Evolutionary conservation across 2,797 vertebrate species (phyloP).

Genomic region (Melopsittacus undulatus): DNA sequence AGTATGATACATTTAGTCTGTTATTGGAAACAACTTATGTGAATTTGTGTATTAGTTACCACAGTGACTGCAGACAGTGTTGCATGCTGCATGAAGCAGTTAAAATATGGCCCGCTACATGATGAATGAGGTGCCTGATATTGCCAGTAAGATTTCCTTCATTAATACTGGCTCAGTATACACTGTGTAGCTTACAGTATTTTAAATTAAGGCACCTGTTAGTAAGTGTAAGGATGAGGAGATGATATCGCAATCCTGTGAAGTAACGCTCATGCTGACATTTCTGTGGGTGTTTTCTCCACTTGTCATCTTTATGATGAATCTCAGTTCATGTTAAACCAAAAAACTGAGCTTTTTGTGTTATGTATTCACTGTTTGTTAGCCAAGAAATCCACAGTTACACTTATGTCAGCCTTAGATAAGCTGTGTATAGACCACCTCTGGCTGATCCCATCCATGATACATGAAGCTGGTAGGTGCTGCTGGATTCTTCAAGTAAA

Average conservation of each 20-base stretch:
- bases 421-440: not conserved
- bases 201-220: slow-evolving; percentile 56
- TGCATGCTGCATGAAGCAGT: not conserved
- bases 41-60: slow-evolving; percentile 43
- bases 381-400: slow-evolving; percentile 21
- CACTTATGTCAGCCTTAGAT: slow-evolving; percentile 7
- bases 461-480: not conserved
- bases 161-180: slow-evolving; percentile 21
- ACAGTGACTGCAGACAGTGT: not conserved
- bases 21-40: slow-evolving; percentile 40
- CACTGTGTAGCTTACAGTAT: not conserved
- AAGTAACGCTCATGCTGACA: slow-evolving; percentile 18
- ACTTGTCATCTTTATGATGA: slow-evolving; percentile 14
- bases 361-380: not conserved
- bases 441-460: not conserved
- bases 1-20: slow-evolving; percentile 31
- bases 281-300: slow-evolving; percentile 41
- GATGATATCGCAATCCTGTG: slow-evolving; percentile 26
- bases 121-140: not conserved
- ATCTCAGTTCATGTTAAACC: not conserved
- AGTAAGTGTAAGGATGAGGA: slow-evolving; percentile 44
- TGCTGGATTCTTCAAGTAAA: not conserved
- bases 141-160: slow-evolving; percentile 40
- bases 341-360: not conserved
- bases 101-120: not conserved